Base-by-base conservation (phyloP, 1,140 invertebrate species). In the Paramacrobiotus metropolitanus region DNA sequence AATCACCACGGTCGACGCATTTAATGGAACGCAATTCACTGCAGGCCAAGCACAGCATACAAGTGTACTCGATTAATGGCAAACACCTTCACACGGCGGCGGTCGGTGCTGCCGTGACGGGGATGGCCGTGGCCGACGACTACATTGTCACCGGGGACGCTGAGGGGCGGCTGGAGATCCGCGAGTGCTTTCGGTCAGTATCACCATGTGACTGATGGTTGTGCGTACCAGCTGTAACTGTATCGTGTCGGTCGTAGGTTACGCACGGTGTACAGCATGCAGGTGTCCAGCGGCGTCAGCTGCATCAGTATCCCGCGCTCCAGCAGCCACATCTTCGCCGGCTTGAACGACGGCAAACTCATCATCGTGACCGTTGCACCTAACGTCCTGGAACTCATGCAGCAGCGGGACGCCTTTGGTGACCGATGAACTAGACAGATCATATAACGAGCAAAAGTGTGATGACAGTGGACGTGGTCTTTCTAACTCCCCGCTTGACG, bases 21-120 rank as follows among this genome's bases (percentile, higher is more conserved):
- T n/a, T n/a, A n/a, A n/a, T n/a, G n/a, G 55, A 48, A 44, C 61
- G 44, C 20, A 45, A 59, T 62, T 34, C 44, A 60, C 59, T 48
- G 28, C 59, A 66, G 65, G 71, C 68, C 34, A 74, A 70, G 60
- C 71, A 77, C 64, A 75, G 75, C 44, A 71, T 81, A 21, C 78
- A 80, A 65, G 71, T 81, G 20, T 82, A 77, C 64, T 78, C 77
- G 60, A 71, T 81, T 28, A 82, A 82, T 66, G 80, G 80, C 18
- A 71, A 74, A 34, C 75, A 74, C 67, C 67, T 80, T 21, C 74
- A 75, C 31, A 75, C 75, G 30, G 75, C 75, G 44, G 74, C 74
- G 59, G 71, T 77, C 2, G 71, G 72, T 2, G 75, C 74, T n/a
- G 65, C 72, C 61, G 75, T 78, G 2, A 77, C 76, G 1, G 74